Percentiles rank a stretch among this genome's conserved stretches.
These are phyloP conservation scores for Neotoxoptera formosana DNA, from an alignment of 1,140 invertebrate genomes.

Conservation along the genomic window DNA sequence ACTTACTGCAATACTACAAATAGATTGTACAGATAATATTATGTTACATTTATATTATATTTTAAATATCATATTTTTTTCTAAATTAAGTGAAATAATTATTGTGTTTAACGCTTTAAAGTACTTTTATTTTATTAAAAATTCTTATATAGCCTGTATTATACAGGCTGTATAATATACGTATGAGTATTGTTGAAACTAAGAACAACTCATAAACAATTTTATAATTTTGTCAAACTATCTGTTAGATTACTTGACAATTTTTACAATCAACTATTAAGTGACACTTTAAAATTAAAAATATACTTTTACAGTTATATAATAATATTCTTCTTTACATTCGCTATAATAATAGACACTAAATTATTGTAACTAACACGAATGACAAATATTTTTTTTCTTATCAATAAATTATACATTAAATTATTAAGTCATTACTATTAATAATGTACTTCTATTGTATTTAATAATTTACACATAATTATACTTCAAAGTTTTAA, in stretches of 20 bases:
- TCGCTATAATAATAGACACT: not conserved
- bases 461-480: not conserved
- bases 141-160: not conserved
- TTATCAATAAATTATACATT: not conserved
- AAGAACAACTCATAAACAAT: not conserved
- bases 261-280: not conserved
- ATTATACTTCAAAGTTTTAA: not conserved
- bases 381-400: not conserved
- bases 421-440: not conserved
- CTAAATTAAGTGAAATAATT: not conserved
- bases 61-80: not conserved
- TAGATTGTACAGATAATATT: not conserved
- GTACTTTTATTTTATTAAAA: not conserved
- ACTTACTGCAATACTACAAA: not conserved
- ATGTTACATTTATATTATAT: not conserved
- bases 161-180: too few species aligned
- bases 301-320: not conserved
- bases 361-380: not conserved
- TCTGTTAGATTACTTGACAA: not conserved
- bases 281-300: not conserved
- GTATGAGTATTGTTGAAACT: not conserved
- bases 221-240: not conserved
- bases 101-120: not conserved
- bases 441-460: not conserved
- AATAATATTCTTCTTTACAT: not conserved